Percentiles rank a stretch among this genome's conserved stretches.
These are phyloP conservation scores for Telmatherina bonti DNA, from an alignment of 2,797 vertebrate species.

Conservation along the genomic window DNA sequence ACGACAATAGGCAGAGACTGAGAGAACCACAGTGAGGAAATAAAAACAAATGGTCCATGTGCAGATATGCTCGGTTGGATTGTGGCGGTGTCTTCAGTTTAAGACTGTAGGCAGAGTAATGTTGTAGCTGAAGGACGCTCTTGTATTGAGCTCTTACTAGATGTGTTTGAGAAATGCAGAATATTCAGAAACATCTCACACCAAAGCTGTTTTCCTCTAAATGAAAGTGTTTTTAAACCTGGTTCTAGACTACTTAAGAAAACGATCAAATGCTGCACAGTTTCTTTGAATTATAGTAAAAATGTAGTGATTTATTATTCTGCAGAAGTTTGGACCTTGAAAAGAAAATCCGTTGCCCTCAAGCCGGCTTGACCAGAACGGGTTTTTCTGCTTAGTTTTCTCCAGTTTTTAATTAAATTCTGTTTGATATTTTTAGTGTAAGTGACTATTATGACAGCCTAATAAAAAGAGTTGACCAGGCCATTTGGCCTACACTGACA, in stretches of 20 bases:
- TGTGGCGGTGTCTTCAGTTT: neutral
- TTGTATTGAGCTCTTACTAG: neutral
- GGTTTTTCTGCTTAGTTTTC: too few species aligned
- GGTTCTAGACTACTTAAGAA: constrained; percentile 1
- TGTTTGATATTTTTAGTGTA: neutral
- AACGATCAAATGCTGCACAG: neutral
- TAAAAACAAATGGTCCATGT: constrained; percentile 48
- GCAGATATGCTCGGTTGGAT: constrained; percentile 32
- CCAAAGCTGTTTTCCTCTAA: neutral
- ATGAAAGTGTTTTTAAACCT: constrained; percentile 7
- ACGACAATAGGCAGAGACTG: constrained; percentile 4
- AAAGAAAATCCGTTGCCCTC: neutral
- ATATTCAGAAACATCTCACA: constrained; percentile 8
- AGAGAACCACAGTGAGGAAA: constrained; percentile 23
- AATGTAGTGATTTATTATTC: neutral
- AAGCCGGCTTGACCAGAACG: constrained; percentile 10
- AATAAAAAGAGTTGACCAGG: neutral
- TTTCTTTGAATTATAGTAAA: neutral
- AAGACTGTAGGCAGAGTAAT: neutral
- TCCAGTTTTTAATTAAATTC: neutral
- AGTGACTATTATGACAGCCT: neutral
- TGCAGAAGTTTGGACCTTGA: neutral
- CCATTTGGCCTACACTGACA: neutral
- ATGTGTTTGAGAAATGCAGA: neutral
- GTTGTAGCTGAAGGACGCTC: constrained; percentile 9